A percentile compares a stretch with the other conserved stretches of the same genome.
phyloP scores from a whole-genome alignment of 2,888 invertebrate species.

The Agrotis puta region DNA sequence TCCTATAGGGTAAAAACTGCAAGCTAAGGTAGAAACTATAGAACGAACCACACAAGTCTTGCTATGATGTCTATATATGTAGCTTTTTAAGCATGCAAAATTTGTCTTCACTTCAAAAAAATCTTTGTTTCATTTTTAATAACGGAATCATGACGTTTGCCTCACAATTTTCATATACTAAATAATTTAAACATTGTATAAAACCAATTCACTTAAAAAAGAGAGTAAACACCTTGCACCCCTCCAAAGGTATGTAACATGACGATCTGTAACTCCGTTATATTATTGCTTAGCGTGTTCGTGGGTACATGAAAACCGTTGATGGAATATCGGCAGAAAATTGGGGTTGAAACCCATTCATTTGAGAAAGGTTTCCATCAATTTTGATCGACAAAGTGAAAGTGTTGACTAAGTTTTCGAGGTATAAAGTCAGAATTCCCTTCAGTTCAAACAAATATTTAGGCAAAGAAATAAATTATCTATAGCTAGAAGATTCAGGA shows the following conservation, averaged over 20 bases:
- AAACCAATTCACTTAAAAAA: constrained; percentile 12
- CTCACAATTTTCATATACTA: not conserved
- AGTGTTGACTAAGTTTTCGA: not conserved
- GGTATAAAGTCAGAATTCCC: not conserved
- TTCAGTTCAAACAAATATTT: not conserved
- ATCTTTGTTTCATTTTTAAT: not conserved
- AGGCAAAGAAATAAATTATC: not conserved
- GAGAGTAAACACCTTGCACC: not conserved
- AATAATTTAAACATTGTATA: constrained; percentile 15
- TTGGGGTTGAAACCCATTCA: not conserved
- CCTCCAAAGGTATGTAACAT: constrained; percentile 24
- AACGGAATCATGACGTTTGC: not conserved
- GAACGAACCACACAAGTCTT: no score
- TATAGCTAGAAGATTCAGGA: no score
- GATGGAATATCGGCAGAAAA: not conserved
- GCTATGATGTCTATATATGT: no score
- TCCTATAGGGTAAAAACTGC: no score
- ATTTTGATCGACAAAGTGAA: no score
- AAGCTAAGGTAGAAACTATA: no score
- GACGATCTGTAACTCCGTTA: constrained; percentile 37
- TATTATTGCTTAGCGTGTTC: constrained; percentile 21
- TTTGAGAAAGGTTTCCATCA: not conserved
- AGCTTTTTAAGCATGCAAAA: no score
- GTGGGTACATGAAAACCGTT: not conserved
- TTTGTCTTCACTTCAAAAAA: no score